A percentile compares a stretch with the other conserved stretches of the same genome.
Conservation (phyloP, 2,797 vertebrate species). For the Nothura maculosa region DNA sequence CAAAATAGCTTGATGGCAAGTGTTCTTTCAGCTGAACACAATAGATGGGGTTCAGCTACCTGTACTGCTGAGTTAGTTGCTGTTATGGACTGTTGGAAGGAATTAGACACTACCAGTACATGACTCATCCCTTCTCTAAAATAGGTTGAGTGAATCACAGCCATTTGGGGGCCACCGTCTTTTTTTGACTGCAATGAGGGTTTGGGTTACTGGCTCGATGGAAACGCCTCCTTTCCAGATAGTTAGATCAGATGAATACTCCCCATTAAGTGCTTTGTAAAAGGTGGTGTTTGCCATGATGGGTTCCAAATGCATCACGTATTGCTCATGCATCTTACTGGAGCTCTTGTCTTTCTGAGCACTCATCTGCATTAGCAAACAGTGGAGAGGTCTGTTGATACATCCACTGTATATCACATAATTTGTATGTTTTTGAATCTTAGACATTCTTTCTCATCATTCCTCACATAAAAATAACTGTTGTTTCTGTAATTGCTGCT, state of each 20-base stretch:
- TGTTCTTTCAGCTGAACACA: not conserved
- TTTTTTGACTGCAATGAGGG: not conserved
- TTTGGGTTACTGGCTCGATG: not conserved
- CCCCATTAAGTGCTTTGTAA: not conserved
- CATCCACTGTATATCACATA: not conserved
- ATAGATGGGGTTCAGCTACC: not conserved
- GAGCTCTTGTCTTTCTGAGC: not conserved
- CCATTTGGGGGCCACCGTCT: not conserved
- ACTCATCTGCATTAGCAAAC: not conserved
- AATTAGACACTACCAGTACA: not conserved
- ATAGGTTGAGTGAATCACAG: conserved; percentile 42
- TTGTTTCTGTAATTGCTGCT: not conserved
- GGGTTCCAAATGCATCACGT: not conserved
- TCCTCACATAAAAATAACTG: not conserved
- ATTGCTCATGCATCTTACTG: not conserved
- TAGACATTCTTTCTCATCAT: not conserved
- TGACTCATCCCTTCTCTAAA: conserved; percentile 31
- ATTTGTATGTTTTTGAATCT: not conserved
- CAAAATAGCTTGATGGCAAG: not conserved
- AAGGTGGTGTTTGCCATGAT: not conserved
- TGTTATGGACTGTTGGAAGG: not conserved
- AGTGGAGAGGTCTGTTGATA: not conserved
- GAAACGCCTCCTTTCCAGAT: not conserved
- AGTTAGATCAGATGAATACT: conserved; percentile 5
- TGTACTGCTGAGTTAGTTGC: not conserved